Evolutionary conservation across 2,888 invertebrate species (phyloP), one percentile per base, ranked within the genome.

Genomic region (Temnothorax ravouxi): DNA sequence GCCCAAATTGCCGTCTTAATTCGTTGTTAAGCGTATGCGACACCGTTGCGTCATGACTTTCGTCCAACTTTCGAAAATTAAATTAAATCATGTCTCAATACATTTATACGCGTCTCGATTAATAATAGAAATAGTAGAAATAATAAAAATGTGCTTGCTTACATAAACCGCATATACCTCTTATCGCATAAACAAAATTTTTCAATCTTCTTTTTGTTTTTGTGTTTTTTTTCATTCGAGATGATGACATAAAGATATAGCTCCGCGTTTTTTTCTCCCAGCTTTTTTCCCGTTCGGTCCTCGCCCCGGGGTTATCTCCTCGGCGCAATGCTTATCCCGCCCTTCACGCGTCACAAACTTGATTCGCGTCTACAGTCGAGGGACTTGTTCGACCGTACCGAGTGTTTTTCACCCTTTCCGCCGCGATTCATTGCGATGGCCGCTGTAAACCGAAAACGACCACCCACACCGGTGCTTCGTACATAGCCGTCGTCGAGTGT

Each of bases 351-450:
- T 76, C 81, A 80, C 79, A 72, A 80, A 79, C 71, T 71, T 71
- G 71, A 77, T 71, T 79, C 79, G 67, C 52, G 77, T 79, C 79
- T 59, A 25, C 59, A 59, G 38, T 25, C 79, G 59, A 59, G 79
- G 47, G 72, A 59, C 34, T 44, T 18, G 44, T 34, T 41, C 62
- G 25, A 52, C 41, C 75, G 52, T 74, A 41, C 76, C 50, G 75
- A 62, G 38, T 72, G 79, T 71, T 79, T 71, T 80, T 67, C 87
- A 59, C 64, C 72, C 86, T 82, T 86, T 82, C 79, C 81, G n/a
- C 47, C 69, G 82, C 87, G 83, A 89, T 90, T 89, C 88, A 89
- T 87, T 89, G 91, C 86, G 84, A 83, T 87, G 88, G 87, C 87
- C 81, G 66, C 85, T 87, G 89, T 84, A 90, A 89, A 87, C 86